These are phyloP conservation scores for Alsophila aescularia DNA, from an alignment of 2,888 invertebrate genomes.

Conservation along the genomic window DNA sequence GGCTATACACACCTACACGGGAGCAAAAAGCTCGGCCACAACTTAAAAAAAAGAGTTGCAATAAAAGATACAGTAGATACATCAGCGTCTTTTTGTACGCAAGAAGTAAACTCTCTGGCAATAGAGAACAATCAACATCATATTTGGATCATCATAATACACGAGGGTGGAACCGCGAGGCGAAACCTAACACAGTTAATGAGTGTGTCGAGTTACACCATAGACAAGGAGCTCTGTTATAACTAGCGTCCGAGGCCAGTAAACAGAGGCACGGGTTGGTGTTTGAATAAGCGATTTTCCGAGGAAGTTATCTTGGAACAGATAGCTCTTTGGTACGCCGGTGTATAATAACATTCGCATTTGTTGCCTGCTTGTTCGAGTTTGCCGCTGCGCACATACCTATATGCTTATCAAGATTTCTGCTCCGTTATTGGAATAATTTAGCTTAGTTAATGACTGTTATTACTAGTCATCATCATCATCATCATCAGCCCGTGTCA, in stretches of 20 bases:
- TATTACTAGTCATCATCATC: neutral
- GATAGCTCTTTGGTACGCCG: slow-evolving; percentile 47
- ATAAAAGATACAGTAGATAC: no score
- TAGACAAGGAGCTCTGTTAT: slow-evolving; percentile 43
- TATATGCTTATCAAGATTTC: slow-evolving; percentile 28
- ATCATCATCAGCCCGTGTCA: no score
- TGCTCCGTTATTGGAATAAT: slow-evolving; percentile 23
- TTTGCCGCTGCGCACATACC: slow-evolving; percentile 13
- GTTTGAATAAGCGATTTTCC: slow-evolving; percentile 63
- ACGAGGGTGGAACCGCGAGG: no score
- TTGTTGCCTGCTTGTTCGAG: slow-evolving; percentile 37
- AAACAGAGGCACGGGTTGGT: slow-evolving; percentile 44
- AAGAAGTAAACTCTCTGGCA: no score
- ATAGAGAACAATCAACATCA: no score
- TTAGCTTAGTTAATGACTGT: slow-evolving; percentile 20
- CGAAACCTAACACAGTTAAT: slow-evolving; percentile 11
- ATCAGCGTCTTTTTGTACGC: no score
- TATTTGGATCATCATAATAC: no score
- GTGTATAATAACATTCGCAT: slow-evolving; percentile 49
- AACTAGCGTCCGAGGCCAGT: neutral
- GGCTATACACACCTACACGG: no score
- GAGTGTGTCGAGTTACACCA: slow-evolving; percentile 55
- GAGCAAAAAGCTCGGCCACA: no score
- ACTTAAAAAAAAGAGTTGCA: no score
- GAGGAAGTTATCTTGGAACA: slow-evolving; percentile 61